Conservation (phyloP, 2,113 vertebrate species). For the Leucopternis melanops region DNA sequence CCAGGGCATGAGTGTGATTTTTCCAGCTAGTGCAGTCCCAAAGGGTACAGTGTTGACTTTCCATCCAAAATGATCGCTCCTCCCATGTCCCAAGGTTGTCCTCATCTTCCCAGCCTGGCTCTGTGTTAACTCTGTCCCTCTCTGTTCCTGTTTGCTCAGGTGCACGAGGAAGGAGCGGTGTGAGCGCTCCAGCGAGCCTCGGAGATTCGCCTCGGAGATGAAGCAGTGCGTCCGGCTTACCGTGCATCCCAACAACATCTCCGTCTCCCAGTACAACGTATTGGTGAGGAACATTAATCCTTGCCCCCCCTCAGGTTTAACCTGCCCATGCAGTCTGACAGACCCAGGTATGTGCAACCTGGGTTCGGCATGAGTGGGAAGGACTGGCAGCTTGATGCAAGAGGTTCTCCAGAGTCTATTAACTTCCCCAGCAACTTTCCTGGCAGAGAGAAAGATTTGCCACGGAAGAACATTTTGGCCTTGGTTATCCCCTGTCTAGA, state of each 20-base stretch:
- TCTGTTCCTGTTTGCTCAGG: conserved; percentile 64
- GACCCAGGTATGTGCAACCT: neutral
- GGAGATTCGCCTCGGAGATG: conserved; percentile 92
- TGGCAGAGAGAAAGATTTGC: neutral
- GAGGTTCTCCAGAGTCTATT: neutral
- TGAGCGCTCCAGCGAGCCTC: conserved; percentile 87
- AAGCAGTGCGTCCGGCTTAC: conserved; percentile 95
- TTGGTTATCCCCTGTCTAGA: neutral
- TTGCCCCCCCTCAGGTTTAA: neutral
- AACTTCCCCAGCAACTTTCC: neutral
- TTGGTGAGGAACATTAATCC: conserved; percentile 77
- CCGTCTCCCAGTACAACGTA: conserved; percentile 95
- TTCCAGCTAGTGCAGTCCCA: rapidly evolving
- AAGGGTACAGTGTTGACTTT: neutral
- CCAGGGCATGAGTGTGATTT: neutral
- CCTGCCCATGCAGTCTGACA: neutral
- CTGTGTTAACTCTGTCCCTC: neutral
- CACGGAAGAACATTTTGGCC: neutral
- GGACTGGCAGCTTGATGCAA: neutral
- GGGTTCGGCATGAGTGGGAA: neutral
- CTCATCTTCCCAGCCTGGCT: neutral
- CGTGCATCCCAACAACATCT: conserved; percentile 97
- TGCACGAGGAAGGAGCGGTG: conserved; percentile 95
- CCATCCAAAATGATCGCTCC: rapidly evolving
- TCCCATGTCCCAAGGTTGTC: neutral